Conservation (phyloP, 53 echinoderm and acorn worm species). For the Paracentrotus lividus region DNA sequence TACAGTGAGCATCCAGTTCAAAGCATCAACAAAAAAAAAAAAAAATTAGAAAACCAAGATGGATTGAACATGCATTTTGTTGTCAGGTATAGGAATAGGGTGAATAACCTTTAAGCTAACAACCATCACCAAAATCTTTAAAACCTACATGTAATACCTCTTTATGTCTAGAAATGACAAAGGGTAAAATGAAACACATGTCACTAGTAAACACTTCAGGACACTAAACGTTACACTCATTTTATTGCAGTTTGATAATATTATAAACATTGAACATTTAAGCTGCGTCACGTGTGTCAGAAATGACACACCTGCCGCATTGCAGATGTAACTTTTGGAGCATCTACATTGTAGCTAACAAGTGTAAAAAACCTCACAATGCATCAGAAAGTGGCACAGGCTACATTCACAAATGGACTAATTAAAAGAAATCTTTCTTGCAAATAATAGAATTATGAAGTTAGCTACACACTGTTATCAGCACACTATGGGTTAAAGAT, state of each 20-base stretch:
- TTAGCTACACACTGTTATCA: background rate
- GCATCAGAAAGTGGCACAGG: slow-evolving; percentile 10
- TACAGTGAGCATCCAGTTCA: background rate
- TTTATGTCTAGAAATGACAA: background rate
- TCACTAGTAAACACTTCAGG: background rate
- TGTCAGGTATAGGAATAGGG: background rate
- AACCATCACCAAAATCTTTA: background rate
- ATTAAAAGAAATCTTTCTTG: background rate
- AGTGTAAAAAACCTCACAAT: background rate
- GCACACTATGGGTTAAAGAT: slow-evolving; percentile 12
- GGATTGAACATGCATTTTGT: background rate
- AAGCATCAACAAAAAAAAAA: background rate
- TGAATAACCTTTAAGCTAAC: background rate
- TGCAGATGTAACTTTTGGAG: no score
- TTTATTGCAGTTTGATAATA: no score
- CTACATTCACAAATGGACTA: background rate
- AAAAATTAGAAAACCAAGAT: background rate
- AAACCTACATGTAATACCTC: background rate
- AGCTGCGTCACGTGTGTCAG: no score
- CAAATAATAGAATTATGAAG: background rate
- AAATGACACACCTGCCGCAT: no score
- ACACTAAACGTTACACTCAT: no score
- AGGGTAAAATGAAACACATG: background rate
- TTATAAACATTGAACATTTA: no score
- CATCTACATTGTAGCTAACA: no score